A percentile compares a stretch with the other conserved stretches of the same genome.
These are phyloP conservation scores for Hypocryptadius cinnamomeus DNA, from an alignment of 2,113 vertebrate species.

Conservation along the genomic window DNA sequence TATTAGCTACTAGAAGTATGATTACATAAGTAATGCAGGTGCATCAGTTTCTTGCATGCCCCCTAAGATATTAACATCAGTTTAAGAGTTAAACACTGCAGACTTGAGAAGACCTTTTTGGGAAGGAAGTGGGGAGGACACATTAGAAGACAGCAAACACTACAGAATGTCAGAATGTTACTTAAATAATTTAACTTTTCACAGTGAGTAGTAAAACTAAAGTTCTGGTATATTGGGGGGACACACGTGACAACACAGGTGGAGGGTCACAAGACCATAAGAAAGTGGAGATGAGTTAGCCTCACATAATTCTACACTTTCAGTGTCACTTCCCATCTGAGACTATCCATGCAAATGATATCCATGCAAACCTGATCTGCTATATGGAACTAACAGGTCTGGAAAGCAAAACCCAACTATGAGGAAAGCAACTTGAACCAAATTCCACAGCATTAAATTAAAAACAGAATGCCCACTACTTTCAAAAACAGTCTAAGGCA, in stretches of 20 bases:
- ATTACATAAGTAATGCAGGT: neutral
- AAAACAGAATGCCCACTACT: neutral
- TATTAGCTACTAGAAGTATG: neutral
- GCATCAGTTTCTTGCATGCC: neutral
- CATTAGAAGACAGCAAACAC: neutral
- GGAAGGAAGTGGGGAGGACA: neutral
- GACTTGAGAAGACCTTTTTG: neutral
- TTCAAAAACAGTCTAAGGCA: neutral
- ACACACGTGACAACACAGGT: neutral
- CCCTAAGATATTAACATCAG: neutral
- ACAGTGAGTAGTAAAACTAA: neutral
- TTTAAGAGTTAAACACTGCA: neutral
- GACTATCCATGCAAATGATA: neutral
- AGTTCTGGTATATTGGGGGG: neutral
- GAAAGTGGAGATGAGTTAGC: neutral
- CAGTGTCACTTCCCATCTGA: neutral
- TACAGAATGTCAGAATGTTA: neutral
- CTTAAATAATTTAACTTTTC: neutral
- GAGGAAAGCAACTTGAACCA: neutral
- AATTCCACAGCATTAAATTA: neutral
- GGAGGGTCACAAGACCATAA: neutral
- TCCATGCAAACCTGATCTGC: accelerated
- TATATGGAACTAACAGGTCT: neutral
- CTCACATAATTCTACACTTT: neutral
- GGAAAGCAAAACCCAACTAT: neutral